Base-by-base conservation (phyloP, 2,797 vertebrate genomes). In the Alosa sapidissima region DNA sequence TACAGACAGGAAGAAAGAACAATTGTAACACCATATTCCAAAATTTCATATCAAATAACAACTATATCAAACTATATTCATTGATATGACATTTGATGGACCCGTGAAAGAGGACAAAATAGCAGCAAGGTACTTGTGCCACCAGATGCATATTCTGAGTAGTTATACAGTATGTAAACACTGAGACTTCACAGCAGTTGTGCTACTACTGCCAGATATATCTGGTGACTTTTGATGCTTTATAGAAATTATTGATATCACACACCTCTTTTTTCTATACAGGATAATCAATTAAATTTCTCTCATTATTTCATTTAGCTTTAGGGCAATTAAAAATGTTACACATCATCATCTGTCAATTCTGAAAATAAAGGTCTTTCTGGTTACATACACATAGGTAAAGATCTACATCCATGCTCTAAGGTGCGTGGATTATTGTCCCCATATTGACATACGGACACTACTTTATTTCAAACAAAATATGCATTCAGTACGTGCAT, bases 401-500 rank as follows among this genome's bases (percentile, higher is more conserved):
- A 72, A 72, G 11, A 28, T 16, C 68, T 55, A 55, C 19, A 55
- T 55, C 54, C 19, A 55, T 54, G 49, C 7, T 55, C 52, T 55
- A 55, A 55, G 2, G 13, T 55, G 16, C 0, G 24, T 68, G 28
- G 9, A 28, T 28, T 11, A 65, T 13, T 16, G 14, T 41, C 36
- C 33, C 65, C 68, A 16, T 75, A 75, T 75, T 75, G 28, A 28
- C 28, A 28, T 28, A 28, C 36, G 6, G n/a, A 9, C 60, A 28
- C n/a, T 65, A 41, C 14, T 91, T 90, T 92, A 87, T 92, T 93
- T 93, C 93, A 91, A 90, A 85, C 41, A 78, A 33, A 21, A 65
- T 65, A 21, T 78, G 72, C 72, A 54, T 58, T n/a, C 14, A 45
- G 21, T 21, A 55, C 36, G 14, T 72, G 36, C 14, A 78, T 21